These are phyloP conservation scores for Pituophis catenifer DNA, from an alignment of 2,113 vertebrate species.

Conservation along the genomic window DNA sequence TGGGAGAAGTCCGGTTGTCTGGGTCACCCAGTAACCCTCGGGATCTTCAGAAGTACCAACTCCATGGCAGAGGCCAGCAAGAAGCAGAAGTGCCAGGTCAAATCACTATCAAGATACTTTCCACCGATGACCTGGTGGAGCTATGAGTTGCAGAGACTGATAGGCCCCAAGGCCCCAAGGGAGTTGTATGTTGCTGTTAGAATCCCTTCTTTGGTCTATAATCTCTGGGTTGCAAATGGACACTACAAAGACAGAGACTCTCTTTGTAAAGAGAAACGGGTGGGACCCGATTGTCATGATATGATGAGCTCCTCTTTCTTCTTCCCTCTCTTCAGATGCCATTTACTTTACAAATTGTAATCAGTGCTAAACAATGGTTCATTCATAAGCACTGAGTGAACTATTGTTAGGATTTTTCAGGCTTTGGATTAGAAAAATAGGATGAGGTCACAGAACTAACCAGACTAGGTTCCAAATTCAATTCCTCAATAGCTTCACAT, in stretches of 20 bases:
- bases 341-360: neutral
- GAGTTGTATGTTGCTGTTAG: constrained; percentile 24
- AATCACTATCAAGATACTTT: constrained; percentile 78
- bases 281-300: neutral
- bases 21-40: constrained; percentile 70
- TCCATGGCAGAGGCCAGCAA: constrained; percentile 70
- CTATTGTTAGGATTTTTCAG: neutral
- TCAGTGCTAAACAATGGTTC: neutral
- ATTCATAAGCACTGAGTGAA: neutral
- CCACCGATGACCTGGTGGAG: constrained; percentile 79
- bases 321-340: neutral
- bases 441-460: neutral
- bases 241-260: neutral
- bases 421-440: neutral
- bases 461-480: neutral
- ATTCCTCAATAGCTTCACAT: neutral
- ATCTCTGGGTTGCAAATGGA: neutral
- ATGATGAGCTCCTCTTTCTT: neutral
- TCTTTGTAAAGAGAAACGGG: neutral
- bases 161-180: no score
- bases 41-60: constrained; percentile 74
- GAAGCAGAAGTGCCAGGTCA: constrained; percentile 77
- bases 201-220: neutral
- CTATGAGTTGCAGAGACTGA: constrained; percentile 70
- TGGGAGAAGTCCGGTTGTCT: constrained; percentile 84